These are phyloP conservation scores for Antechinus flavipes DNA, from an alignment of 2,113 vertebrate species.

Conservation along the genomic window DNA sequence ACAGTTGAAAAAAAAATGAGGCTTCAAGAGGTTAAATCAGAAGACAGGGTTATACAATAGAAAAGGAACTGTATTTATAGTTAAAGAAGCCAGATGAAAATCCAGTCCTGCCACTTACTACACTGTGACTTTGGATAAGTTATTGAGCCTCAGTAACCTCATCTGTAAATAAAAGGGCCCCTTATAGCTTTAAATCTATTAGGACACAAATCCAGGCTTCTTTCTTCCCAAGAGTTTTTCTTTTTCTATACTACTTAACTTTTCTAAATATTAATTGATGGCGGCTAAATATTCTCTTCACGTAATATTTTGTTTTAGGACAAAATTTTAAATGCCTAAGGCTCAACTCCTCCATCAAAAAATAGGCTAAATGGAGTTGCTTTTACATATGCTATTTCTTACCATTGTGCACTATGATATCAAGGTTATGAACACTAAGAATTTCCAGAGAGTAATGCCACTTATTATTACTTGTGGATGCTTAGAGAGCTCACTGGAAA, in stretches of 20 bases:
- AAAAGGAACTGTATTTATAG: neutral
- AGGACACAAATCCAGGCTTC: neutral
- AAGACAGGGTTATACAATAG: neutral
- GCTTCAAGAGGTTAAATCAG: neutral
- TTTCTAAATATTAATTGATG: neutral
- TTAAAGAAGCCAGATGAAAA: neutral
- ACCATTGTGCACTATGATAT: constrained; percentile 3
- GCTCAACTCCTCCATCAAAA: constrained; percentile 31
- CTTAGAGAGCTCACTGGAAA: constrained; percentile 43
- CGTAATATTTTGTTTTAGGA: constrained; percentile 7
- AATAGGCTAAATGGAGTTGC: constrained; percentile 33
- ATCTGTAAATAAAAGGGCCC: neutral
- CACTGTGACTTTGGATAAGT: neutral
- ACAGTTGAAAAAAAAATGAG: neutral
- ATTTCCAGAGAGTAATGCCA: constrained; percentile 32
- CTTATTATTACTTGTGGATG: constrained; percentile 38
- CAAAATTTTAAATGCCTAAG: constrained; percentile 29
- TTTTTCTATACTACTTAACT: neutral
- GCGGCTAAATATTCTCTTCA: neutral
- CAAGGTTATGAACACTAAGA: constrained; percentile 42
- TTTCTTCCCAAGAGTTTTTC: neutral
- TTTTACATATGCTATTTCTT: constrained; percentile 36
- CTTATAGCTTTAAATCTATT: neutral
- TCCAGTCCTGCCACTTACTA: neutral
- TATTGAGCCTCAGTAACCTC: neutral